Percentiles rank a stretch among this genome's conserved stretches.
Evolutionary conservation across 2,888 invertebrate species (phyloP).

Genomic region (Helicoverpa assulta): DNA sequence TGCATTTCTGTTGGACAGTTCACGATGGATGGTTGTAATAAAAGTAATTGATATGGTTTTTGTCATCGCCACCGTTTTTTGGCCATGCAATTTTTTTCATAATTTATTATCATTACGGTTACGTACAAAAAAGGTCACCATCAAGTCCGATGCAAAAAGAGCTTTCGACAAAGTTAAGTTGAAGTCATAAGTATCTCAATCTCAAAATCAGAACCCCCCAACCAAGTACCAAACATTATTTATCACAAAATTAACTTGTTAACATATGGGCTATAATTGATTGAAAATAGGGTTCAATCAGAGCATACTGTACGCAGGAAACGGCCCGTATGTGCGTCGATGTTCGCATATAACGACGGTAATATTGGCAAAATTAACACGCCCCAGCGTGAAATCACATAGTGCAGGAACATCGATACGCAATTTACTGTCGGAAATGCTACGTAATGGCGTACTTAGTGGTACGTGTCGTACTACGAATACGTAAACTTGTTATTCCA

Average conservation of each 20-base stretch:
- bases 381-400: slow-evolving; percentile 75
- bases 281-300: slow-evolving; percentile 40
- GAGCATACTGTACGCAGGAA: slow-evolving; percentile 47
- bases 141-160: too few species aligned
- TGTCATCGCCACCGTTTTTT: slow-evolving; percentile 29
- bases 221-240: too few species aligned
- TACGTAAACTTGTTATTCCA: slow-evolving; percentile 64
- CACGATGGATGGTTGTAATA: slow-evolving; percentile 56
- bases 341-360: slow-evolving; percentile 55
- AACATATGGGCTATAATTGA: slow-evolving; percentile 27
- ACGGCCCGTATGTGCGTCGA: slow-evolving; percentile 31
- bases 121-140: too few species aligned
- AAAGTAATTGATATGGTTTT: slow-evolving; percentile 36
- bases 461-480: slow-evolving; percentile 64
- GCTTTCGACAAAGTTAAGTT: too few species aligned
- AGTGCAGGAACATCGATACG: slow-evolving; percentile 76
- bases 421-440: slow-evolving; percentile 71
- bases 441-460: slow-evolving; percentile 66
- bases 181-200: too few species aligned
- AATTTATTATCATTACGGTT: not conserved
- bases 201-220: too few species aligned
- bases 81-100: not conserved
- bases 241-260: slow-evolving; percentile 23
- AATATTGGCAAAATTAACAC: slow-evolving; percentile 78
- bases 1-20: slow-evolving; percentile 54